Conservation (phyloP, 2,797 vertebrate species). For the Gadopsis bispinosus region DNA sequence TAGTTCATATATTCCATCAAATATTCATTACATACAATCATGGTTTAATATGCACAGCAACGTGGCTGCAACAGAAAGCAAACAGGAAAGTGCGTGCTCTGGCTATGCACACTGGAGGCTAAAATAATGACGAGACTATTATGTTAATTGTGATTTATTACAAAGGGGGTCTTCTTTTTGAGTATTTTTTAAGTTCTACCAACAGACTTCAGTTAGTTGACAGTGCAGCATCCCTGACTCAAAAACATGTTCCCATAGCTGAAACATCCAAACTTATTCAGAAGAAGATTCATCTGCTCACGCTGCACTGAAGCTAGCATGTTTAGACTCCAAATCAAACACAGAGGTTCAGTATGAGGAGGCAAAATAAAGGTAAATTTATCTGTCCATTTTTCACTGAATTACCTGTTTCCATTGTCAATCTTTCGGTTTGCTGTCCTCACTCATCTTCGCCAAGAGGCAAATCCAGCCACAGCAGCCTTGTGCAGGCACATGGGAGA, state of each 20-base stretch:
- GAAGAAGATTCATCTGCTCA: background rate
- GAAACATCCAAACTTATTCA: background rate
- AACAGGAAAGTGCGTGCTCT: constrained; percentile 48
- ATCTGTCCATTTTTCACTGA: too few species aligned
- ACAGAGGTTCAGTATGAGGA: too few species aligned
- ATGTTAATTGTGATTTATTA: constrained; percentile 48
- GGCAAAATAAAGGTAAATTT: too few species aligned
- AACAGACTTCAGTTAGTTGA: background rate
- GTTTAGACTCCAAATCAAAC: too few species aligned
- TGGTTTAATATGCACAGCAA: constrained; percentile 70
- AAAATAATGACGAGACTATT: constrained; percentile 31
- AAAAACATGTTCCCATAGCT: background rate
- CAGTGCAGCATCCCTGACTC: background rate
- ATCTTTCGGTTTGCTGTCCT: too few species aligned
- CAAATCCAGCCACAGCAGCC: too few species aligned
- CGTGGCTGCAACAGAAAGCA: constrained; percentile 36
- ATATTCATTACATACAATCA: constrained; percentile 74
- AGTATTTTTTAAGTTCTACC: background rate
- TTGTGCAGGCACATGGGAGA: too few species aligned
- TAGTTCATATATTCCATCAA: constrained; percentile 75
- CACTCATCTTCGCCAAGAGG: too few species aligned
- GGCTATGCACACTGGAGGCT: constrained; percentile 59
- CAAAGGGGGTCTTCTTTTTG: constrained; percentile 21
- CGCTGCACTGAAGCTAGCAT: too few species aligned
- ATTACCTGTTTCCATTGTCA: too few species aligned